Conservation (phyloP, 2,888 invertebrate genomes). For the Taenaris catops region DNA sequence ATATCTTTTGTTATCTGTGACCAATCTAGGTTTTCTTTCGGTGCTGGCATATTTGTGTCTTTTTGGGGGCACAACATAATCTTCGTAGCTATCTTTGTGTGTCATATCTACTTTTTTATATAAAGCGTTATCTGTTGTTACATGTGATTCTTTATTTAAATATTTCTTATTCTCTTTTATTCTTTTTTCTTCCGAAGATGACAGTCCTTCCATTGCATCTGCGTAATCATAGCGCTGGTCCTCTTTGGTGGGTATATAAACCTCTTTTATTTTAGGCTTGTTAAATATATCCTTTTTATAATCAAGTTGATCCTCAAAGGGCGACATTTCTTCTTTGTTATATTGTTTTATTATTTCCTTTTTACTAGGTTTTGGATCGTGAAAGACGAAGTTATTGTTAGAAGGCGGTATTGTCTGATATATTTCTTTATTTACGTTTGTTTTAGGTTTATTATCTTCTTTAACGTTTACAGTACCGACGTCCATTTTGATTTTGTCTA, state of each 20-base stretch:
- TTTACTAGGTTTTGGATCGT: background rate
- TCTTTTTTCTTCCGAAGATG: too few relatives aligned
- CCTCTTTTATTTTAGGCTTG: slow-evolving; percentile 4
- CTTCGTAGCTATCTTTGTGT: slow-evolving; percentile 48
- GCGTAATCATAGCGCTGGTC: slow-evolving; percentile 13
- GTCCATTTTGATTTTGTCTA: background rate
- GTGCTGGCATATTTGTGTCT: slow-evolving; percentile 30
- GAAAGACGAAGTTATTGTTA: background rate
- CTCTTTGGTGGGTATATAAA: background rate
- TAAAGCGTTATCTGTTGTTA: too few relatives aligned
- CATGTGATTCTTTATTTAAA: background rate
- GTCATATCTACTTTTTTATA: slow-evolving; percentile 28
- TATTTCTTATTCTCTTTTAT: slow-evolving; percentile 5
- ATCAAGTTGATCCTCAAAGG: slow-evolving; percentile 7
- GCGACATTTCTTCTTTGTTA: slow-evolving; percentile 5
- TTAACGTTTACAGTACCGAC: background rate
- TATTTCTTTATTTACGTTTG: background rate
- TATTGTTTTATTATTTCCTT: background rate
- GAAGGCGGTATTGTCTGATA: background rate
- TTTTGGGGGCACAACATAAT: slow-evolving; percentile 41
- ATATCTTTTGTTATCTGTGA: slow-evolving; percentile 14
- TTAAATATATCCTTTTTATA: slow-evolving; percentile 10
- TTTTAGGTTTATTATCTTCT: slow-evolving; percentile 1
- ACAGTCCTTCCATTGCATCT: slow-evolving; percentile 6
- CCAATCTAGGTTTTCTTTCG: slow-evolving; percentile 7